Percentiles rank a stretch among this genome's conserved stretches.
phyloP scores from a whole-genome alignment of 1,140 invertebrate species.

The Anadara kagoshimensis region DNA sequence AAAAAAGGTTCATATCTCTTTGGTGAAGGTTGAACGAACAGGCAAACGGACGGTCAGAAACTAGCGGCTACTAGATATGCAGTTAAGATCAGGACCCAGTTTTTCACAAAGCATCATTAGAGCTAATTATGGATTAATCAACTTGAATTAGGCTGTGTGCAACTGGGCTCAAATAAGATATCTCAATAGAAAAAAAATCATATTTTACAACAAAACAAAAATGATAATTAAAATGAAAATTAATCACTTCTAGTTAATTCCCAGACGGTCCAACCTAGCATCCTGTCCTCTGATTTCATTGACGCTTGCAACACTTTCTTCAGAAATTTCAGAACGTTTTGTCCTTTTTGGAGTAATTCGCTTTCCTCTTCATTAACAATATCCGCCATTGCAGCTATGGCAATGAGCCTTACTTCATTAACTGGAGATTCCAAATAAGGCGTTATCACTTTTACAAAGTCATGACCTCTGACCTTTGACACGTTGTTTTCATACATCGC shows the following conservation, averaged over 20 bases:
- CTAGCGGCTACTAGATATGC: too few relatives aligned
- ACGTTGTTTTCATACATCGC: neutral
- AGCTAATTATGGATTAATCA: too few relatives aligned
- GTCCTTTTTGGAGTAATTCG: neutral
- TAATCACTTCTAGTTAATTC: conserved; percentile 22
- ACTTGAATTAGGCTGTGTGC: too few relatives aligned
- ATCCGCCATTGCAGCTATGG: conserved; percentile 7
- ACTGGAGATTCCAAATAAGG: conserved; percentile 10
- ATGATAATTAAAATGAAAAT: too few relatives aligned
- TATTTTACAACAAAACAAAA: too few relatives aligned
- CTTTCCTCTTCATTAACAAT: conserved; percentile 20
- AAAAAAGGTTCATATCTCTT: too few relatives aligned
- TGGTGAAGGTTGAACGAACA: too few relatives aligned
- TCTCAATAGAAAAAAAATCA: too few relatives aligned
- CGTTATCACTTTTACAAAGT: neutral
- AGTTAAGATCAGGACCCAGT: too few relatives aligned
- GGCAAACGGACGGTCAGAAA: too few relatives aligned
- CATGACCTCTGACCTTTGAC: neutral
- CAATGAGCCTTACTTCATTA: neutral
- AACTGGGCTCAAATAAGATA: too few relatives aligned
- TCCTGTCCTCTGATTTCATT: neutral
- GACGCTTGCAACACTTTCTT: neutral
- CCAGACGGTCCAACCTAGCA: neutral
- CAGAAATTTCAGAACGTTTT: neutral
- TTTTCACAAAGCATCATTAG: too few relatives aligned